Evolutionary conservation across 2,888 invertebrate genomes (phyloP).

Genomic region (Loripinus fragilis): DNA sequence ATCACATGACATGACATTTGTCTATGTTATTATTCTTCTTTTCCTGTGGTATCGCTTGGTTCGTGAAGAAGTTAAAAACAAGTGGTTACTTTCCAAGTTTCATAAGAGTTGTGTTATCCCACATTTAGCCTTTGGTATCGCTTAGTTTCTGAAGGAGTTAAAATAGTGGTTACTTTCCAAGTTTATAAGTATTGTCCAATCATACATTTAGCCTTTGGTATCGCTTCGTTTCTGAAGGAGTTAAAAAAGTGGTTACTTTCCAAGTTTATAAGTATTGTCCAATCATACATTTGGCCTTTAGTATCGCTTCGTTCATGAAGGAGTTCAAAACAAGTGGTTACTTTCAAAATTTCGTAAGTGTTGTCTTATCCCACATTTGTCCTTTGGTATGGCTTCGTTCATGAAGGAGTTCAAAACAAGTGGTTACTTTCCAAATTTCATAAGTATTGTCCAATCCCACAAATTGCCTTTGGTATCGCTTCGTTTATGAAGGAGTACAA

Average conservation of each 20-base stretch:
- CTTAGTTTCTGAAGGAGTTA: too few relatives aligned
- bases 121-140: too few relatives aligned
- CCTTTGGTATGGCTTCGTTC: conserved; percentile 93
- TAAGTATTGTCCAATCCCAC: too few relatives aligned
- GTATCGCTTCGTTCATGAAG: conserved; percentile 94
- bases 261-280: too few relatives aligned
- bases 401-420: conserved; percentile 97
- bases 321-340: conserved; percentile 96
- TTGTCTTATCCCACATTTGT: too few relatives aligned
- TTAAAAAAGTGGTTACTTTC: too few relatives aligned
- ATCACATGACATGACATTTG: too few relatives aligned
- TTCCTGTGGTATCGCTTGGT: conserved; percentile 94
- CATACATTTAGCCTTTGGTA: conserved; percentile 95
- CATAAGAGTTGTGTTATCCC: conserved; percentile 88
- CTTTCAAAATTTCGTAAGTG: conserved; percentile 94
- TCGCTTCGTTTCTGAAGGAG: too few relatives aligned
- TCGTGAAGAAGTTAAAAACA: conserved; percentile 96
- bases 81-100: conserved; percentile 96
- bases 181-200: too few relatives aligned
- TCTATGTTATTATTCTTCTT: conserved; percentile 92
- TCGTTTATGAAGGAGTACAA: conserved; percentile 96
- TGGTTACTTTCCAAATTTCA: conserved; percentile 96
- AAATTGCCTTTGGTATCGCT: conserved; percentile 84
- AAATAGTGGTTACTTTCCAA: too few relatives aligned
- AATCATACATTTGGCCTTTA: conserved; percentile 96